A percentile compares a stretch with the other conserved stretches of the same genome.
Conservation (phyloP, 2,113 vertebrate species). For the Megaceryle torquata region DNA sequence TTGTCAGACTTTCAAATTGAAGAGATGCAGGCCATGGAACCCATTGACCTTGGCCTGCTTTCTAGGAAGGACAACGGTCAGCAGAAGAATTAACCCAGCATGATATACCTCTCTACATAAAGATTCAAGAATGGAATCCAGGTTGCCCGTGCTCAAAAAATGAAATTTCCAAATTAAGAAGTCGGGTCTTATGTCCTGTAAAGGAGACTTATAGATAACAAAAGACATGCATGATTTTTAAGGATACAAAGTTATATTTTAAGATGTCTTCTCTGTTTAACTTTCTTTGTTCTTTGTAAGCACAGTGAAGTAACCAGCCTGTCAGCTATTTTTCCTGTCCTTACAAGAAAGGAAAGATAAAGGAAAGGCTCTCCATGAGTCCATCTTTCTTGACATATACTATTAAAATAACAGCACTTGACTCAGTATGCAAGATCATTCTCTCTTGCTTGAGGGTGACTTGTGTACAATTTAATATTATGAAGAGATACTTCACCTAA, state of each 20-base stretch:
- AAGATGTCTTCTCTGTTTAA: not conserved
- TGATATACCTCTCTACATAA: rapidly evolving
- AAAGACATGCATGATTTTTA: not conserved
- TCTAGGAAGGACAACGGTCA: not conserved
- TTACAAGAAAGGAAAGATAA: not conserved
- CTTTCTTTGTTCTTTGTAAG: not conserved
- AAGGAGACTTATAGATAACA: not conserved
- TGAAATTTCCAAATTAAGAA: not conserved
- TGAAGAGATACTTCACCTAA: not conserved
- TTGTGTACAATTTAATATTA: not conserved
- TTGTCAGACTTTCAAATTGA: not conserved
- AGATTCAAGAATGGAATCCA: not conserved
- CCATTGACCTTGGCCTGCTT: not conserved
- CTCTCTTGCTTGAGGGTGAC: not conserved
- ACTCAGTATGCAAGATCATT: not conserved
- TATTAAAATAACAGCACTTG: not conserved
- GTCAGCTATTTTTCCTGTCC: not conserved
- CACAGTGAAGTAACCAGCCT: not conserved
- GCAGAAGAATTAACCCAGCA: not conserved
- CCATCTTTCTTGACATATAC: not conserved
- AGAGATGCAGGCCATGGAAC: rapidly evolving
- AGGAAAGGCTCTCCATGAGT: not conserved
- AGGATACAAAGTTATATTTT: not conserved
- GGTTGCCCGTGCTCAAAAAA: not conserved
- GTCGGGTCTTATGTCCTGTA: not conserved